These are phyloP conservation scores for Sula dactylatra DNA, from an alignment of 2,113 vertebrate species.

Conservation along the genomic window DNA sequence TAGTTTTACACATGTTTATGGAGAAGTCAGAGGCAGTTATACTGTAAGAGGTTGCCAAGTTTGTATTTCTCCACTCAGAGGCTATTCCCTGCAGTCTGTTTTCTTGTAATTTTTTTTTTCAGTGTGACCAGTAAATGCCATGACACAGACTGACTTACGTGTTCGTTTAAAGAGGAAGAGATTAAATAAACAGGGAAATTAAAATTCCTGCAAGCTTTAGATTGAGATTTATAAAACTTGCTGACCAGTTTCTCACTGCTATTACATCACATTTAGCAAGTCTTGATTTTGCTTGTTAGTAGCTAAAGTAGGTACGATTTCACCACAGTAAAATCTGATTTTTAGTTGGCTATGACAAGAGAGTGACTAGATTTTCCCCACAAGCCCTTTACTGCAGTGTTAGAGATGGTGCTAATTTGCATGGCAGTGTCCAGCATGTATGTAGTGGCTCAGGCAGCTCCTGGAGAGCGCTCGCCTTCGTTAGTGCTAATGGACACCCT, in stretches of 20 bases:
- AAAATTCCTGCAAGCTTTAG: not conserved
- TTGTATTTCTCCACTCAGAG: not conserved
- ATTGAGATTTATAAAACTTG: not conserved
- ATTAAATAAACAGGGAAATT: not conserved
- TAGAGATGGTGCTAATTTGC: not conserved
- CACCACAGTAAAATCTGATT: not conserved
- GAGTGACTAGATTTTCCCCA: not conserved
- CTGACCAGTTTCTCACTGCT: not conserved
- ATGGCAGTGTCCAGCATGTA: too few species aligned
- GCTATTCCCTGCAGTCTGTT: not conserved
- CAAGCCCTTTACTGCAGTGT: not conserved
- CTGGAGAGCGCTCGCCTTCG: too few species aligned
- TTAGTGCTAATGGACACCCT: accelerated
- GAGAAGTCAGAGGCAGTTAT: not conserved
- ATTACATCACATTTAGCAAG: not conserved
- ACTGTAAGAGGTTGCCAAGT: not conserved
- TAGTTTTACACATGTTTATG: not conserved
- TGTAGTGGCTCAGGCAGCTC: not conserved
- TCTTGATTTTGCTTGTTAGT: not conserved
- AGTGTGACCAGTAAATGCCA: not conserved
- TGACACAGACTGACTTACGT: not conserved
- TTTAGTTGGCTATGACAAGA: not conserved
- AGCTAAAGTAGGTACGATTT: not conserved
- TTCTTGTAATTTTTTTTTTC: not conserved
- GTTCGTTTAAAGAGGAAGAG: not conserved